Percentiles rank a stretch among this genome's conserved stretches.
Evolutionary conservation across 92 coral and sea anemone species (phyloP).

Genomic region (Phenganax stokvisi): DNA sequence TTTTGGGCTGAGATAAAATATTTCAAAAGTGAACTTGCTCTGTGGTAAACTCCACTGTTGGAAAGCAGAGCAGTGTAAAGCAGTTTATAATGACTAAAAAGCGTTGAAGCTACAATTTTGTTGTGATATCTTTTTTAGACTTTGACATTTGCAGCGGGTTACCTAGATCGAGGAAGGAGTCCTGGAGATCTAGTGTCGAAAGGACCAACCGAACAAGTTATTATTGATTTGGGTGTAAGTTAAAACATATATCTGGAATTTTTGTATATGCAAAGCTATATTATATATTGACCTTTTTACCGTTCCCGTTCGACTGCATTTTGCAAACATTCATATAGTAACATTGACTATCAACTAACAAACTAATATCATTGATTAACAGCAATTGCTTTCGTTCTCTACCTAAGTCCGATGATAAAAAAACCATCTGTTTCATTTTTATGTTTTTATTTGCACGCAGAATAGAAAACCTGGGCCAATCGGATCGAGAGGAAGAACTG

Average conservation of each 20-base stretch:
- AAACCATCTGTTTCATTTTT: not conserved
- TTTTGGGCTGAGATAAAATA: too few relatives aligned
- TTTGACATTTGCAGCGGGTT: slow-evolving; percentile 27
- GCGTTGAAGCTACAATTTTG: too few relatives aligned
- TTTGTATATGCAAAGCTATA: too few relatives aligned
- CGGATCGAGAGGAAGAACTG: slow-evolving; percentile 14
- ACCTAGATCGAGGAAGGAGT: slow-evolving; percentile 29
- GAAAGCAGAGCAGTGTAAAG: too few relatives aligned
- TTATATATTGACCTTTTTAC: too few relatives aligned
- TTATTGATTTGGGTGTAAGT: slow-evolving; percentile 26
- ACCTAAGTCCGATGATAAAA: not conserved
- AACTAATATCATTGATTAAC: too few relatives aligned
- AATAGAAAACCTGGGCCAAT: slow-evolving; percentile 1
- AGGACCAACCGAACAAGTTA: slow-evolving; percentile 26
- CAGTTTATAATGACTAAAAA: too few relatives aligned
- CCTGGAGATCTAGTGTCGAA: slow-evolving; percentile 4
- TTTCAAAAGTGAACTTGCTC: too few relatives aligned
- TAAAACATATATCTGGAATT: not conserved
- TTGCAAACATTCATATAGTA: not conserved
- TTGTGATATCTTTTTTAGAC: not conserved
- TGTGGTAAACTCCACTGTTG: too few relatives aligned
- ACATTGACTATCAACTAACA: not conserved
- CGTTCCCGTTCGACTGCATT: too few relatives aligned
- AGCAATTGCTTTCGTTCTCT: too few relatives aligned
- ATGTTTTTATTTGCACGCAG: not conserved